Percentiles rank a stretch among this genome's conserved stretches.
These are phyloP conservation scores for Artibeus jamaicensis DNA, from an alignment of 2,797 vertebrate genomes.

Conservation along the genomic window DNA sequence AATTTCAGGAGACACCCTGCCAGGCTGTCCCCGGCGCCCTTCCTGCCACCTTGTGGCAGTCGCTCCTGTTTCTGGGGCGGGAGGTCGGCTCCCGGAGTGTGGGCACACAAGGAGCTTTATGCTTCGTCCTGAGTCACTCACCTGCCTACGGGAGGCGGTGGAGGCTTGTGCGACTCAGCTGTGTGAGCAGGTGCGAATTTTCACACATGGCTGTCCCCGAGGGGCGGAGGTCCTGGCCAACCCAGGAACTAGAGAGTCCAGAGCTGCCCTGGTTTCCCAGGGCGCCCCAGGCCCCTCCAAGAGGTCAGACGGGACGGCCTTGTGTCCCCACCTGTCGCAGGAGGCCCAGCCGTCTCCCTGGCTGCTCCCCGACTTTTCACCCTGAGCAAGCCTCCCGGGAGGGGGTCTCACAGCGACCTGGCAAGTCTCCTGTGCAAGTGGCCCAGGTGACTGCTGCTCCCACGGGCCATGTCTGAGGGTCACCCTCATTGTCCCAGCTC, in stretches of 20 bases:
- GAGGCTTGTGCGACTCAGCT: no score
- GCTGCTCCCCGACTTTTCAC: accelerated
- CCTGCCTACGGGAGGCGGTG: no score
- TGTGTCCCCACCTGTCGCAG: not conserved
- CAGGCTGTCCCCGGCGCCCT: accelerated
- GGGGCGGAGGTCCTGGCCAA: not conserved
- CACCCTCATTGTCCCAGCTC: accelerated
- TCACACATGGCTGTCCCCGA: no score
- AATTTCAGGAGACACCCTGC: not conserved
- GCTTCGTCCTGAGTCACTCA: accelerated
- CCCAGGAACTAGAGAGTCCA: no score
- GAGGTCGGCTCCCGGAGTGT: not conserved
- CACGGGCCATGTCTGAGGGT: accelerated
- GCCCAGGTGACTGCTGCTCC: no score
- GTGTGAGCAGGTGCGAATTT: no score
- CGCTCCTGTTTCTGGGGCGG: not conserved
- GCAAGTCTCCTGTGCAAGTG: accelerated
- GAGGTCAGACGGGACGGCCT: not conserved
- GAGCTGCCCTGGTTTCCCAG: not conserved
- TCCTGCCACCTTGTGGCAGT: accelerated
- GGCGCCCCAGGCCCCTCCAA: not conserved
- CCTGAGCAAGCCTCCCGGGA: accelerated
- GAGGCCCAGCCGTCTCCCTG: accelerated
- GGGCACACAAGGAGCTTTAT: accelerated
- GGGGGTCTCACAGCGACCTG: accelerated